These are phyloP conservation scores for Fratercula arctica DNA, from an alignment of 2,797 vertebrate species.

Conservation along the genomic window DNA sequence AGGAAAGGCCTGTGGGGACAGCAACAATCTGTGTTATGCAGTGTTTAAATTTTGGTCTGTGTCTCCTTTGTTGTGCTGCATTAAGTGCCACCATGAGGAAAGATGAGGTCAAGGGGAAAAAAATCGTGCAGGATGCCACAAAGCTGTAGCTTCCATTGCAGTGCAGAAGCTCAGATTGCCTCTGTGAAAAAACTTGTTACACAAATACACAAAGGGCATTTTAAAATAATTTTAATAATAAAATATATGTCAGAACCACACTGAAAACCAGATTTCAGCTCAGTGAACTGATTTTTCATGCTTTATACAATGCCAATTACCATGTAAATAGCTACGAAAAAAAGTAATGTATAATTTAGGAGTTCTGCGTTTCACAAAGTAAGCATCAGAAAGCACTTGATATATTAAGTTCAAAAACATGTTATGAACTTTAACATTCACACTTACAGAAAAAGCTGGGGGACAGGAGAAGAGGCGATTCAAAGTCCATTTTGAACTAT, in stretches of 20 bases:
- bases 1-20: background rate
- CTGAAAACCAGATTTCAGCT: constrained; percentile 65
- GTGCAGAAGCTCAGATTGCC: constrained; percentile 13
- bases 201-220: constrained; percentile 65
- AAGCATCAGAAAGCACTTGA: constrained; percentile 43
- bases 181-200: constrained; percentile 48
- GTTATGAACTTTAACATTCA: background rate
- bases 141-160: constrained; percentile 6
- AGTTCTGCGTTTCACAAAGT: constrained; percentile 55
- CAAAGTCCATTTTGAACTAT: background rate
- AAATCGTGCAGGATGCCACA: constrained; percentile 26
- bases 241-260: constrained; percentile 63
- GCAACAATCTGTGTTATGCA: background rate
- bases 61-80: constrained; percentile 14
- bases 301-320: constrained; percentile 70
- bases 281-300: constrained; percentile 67
- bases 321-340: constrained; percentile 71
- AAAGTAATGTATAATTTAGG: constrained; percentile 70
- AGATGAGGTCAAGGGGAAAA: constrained; percentile 45
- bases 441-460: background rate
- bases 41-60: background rate
- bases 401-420: constrained; percentile 52
- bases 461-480: background rate
- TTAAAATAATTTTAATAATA: constrained; percentile 69
- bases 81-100: background rate